A percentile compares a stretch with the other conserved stretches of the same genome.
These are phyloP conservation scores for Brachypodius melanocephalos DNA, from an alignment of 2,113 vertebrate genomes.

Conservation along the genomic window DNA sequence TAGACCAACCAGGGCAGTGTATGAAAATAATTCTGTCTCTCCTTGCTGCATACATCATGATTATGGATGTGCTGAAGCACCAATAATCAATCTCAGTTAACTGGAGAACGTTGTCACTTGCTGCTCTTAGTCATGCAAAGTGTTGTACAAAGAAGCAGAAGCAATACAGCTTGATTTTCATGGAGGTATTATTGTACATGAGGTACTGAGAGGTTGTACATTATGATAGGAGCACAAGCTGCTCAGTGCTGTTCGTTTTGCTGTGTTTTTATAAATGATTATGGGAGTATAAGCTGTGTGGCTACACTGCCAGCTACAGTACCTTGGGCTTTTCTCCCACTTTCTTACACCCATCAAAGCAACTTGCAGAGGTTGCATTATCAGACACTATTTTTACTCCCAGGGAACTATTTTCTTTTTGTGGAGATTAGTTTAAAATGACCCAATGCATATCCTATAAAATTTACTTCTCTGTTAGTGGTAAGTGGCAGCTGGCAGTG, in stretches of 20 bases:
- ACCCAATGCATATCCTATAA: not conserved
- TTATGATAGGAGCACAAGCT: not conserved
- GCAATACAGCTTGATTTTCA: constrained; percentile 11
- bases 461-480: not conserved
- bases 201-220: not conserved
- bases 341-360: not conserved
- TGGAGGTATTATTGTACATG: not conserved
- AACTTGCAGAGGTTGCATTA: not conserved
- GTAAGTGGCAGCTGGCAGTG: not conserved
- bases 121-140: constrained; percentile 13
- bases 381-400: not conserved
- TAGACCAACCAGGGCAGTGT: not conserved
- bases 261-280: not conserved
- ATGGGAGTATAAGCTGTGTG: not conserved
- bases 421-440: not conserved
- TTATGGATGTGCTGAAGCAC: constrained; percentile 18
- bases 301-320: not conserved
- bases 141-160: constrained; percentile 8
- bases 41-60: not conserved
- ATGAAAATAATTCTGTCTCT: constrained; percentile 4
- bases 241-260: not conserved
- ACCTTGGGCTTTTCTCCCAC: not conserved
- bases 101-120: constrained; percentile 1
- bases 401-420: not conserved
- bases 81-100: constrained; percentile 58